Percentiles rank a stretch among this genome's conserved stretches.
Evolutionary conservation across 92 coral and sea anemone genomes (phyloP).

Genomic region (Epizoanthus stellaris): DNA sequence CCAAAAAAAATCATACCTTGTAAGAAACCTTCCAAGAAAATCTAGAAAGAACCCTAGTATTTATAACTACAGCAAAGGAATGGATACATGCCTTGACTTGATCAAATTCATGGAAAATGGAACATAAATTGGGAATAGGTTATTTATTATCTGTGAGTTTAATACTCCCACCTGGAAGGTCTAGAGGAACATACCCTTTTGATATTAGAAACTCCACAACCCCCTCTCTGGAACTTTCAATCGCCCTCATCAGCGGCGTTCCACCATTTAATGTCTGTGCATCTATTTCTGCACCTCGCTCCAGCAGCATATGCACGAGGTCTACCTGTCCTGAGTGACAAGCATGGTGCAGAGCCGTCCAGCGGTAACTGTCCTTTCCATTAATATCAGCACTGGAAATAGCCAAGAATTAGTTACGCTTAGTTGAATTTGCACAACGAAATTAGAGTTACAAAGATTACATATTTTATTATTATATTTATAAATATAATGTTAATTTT

Average conservation of each 20-base stretch:
- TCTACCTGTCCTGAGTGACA: slow-evolving; percentile 96
- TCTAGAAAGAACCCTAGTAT: too few relatives aligned
- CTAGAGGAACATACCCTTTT: slow-evolving; percentile 77
- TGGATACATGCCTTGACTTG: too few relatives aligned
- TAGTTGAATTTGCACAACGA: too few relatives aligned
- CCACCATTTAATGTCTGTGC: slow-evolving; percentile 96
- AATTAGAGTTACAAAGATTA: too few relatives aligned
- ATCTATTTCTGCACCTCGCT: slow-evolving; percentile 89
- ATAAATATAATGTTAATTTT: too few relatives aligned
- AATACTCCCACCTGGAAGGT: background rate
- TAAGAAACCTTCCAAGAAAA: too few relatives aligned
- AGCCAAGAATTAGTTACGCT: background rate
- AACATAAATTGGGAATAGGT: too few relatives aligned
- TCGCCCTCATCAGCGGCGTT: slow-evolving; percentile 96
- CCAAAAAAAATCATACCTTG: too few relatives aligned
- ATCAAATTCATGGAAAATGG: too few relatives aligned
- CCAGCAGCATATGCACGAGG: slow-evolving; percentile 81
- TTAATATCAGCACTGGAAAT: slow-evolving; percentile 85
- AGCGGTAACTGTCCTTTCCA: slow-evolving; percentile 87
- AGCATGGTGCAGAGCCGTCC: slow-evolving; percentile 96
- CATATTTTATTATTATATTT: too few relatives aligned
- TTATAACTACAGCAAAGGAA: too few relatives aligned
- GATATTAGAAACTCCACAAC: slow-evolving; percentile 88
- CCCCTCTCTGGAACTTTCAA: slow-evolving; percentile 93
- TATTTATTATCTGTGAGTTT: background rate